Evolutionary conservation across 2,888 invertebrate genomes (phyloP).

Genomic region (Tenthredo livida): DNA sequence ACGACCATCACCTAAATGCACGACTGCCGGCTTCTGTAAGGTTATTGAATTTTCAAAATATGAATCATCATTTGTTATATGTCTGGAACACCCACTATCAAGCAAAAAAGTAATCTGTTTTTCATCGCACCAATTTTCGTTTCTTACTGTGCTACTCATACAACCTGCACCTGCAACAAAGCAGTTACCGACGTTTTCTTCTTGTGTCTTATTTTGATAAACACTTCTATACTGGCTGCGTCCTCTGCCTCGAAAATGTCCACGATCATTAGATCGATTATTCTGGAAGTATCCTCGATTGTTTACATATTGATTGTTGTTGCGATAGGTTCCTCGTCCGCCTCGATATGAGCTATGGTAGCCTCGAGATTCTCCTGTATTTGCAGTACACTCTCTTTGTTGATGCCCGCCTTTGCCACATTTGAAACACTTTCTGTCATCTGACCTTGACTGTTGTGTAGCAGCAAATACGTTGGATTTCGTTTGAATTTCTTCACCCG

Average conservation of each 20-base stretch:
- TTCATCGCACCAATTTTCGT: neutral
- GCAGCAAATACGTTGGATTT: neutral
- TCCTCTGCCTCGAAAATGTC: neutral
- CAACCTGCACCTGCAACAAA: neutral
- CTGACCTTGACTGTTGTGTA: neutral
- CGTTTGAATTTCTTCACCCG: neutral
- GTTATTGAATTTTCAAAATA: neutral
- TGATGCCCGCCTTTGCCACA: too few relatives aligned
- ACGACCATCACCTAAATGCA: neutral
- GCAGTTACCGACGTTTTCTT: neutral
- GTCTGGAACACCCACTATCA: neutral
- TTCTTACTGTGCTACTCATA: neutral
- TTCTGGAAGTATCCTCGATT: too few relatives aligned
- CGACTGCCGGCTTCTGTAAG: neutral
- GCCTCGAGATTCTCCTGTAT: too few relatives aligned
- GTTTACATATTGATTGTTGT: too few relatives aligned
- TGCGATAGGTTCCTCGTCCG: too few relatives aligned
- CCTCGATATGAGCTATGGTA: too few relatives aligned
- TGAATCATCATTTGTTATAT: neutral
- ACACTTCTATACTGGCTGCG: neutral
- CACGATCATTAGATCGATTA: neutral
- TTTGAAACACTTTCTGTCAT: too few relatives aligned
- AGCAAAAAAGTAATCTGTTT: neutral
- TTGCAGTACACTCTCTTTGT: too few relatives aligned
- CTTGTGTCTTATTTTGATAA: neutral